Conservation (phyloP, 2,797 vertebrate genomes). For the Avahi laniger region DNA sequence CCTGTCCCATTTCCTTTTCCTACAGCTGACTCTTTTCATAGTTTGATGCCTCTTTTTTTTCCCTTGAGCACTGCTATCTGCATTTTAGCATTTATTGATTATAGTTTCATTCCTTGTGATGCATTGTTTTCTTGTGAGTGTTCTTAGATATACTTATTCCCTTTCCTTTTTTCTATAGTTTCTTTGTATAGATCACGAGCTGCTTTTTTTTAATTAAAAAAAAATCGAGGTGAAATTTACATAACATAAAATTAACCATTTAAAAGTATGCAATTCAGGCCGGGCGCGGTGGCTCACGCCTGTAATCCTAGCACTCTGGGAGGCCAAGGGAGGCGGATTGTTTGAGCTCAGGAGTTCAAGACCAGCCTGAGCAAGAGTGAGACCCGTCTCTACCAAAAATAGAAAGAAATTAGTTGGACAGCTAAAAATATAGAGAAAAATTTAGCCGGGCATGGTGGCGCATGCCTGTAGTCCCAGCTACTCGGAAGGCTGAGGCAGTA, state of each 20-base stretch:
- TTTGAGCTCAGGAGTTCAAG: too few relatives aligned
- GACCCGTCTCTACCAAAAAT: too few relatives aligned
- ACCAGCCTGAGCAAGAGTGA: too few relatives aligned
- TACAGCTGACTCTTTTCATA: background rate
- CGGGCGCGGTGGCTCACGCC: too few relatives aligned
- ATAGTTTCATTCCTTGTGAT: background rate
- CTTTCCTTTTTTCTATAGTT: background rate
- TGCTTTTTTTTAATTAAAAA: background rate
- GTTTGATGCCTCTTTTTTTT: background rate
- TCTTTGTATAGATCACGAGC: background rate
- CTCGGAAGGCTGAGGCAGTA: too few relatives aligned
- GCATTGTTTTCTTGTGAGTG: background rate
- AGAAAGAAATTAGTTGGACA: too few relatives aligned
- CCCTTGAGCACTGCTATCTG: background rate
- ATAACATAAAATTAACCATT: background rate
- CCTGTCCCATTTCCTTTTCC: background rate
- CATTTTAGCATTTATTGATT: background rate
- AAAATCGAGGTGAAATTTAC: background rate
- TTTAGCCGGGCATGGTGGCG: too few relatives aligned
- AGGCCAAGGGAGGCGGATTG: too few relatives aligned
- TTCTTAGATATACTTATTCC: background rate
- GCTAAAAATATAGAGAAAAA: too few relatives aligned
- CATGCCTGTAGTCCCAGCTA: too few relatives aligned
- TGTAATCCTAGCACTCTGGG: too few relatives aligned
- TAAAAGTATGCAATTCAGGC: too few relatives aligned